Evolutionary conservation across 2,797 vertebrate species (phyloP).

Genomic region (Lacerta viridis): DNA sequence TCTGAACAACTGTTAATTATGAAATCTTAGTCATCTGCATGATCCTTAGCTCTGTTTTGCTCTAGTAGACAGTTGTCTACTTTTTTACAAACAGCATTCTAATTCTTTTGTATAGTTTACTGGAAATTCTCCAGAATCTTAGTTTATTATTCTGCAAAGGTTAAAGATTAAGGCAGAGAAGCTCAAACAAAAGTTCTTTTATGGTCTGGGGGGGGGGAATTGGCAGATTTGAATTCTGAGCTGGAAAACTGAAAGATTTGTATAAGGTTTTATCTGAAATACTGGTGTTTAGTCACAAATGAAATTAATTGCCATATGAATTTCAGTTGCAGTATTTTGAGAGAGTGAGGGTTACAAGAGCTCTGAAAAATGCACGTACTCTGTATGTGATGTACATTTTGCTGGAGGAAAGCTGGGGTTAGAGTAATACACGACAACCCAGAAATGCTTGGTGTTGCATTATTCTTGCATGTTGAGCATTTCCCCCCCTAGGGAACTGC

Average conservation of each 20-base stretch:
- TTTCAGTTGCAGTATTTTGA: conserved; percentile 9
- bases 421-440: not conserved
- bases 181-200: conserved; percentile 68
- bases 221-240: conserved; percentile 35
- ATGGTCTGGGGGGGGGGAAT: conserved; percentile 49
- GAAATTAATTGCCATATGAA: conserved; percentile 44
- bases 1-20: conserved; percentile 60
- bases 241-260: conserved; percentile 48
- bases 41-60: conserved; percentile 47
- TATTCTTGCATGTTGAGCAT: not conserved
- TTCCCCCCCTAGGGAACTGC: no score
- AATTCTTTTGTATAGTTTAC: conserved; percentile 41
- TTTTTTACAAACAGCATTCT: conserved; percentile 30
- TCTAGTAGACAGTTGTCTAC: conserved; percentile 45
- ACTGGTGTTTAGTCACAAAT: conserved; percentile 28
- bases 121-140: conserved; percentile 61
- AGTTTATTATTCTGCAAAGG: conserved; percentile 57
- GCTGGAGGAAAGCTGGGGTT: not conserved
- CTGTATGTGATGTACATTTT: no score
- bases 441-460: no score
- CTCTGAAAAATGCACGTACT: no score
- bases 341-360: no score
- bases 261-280: conserved; percentile 51
- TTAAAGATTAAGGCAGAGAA: conserved; percentile 71
- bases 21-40: conserved; percentile 46